Conservation (phyloP, 2,113 vertebrate species). For the Bombycilla garrulus region DNA sequence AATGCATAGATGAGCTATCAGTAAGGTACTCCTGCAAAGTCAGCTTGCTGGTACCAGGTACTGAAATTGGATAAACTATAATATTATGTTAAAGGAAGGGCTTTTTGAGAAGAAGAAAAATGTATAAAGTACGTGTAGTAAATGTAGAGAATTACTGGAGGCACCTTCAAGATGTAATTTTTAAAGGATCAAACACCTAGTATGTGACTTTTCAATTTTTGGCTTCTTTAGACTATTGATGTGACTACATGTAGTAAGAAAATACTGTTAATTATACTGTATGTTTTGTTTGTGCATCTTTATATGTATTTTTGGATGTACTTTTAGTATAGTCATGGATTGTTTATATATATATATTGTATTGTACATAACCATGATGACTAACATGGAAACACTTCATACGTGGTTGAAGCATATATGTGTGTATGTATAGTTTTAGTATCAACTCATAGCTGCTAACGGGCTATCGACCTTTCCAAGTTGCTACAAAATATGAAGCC, state of each 20-base stretch:
- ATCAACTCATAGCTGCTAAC: neutral
- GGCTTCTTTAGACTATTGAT: neutral
- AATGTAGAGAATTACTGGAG: neutral
- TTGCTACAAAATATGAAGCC: neutral
- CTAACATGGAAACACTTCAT: neutral
- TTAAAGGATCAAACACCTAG: neutral
- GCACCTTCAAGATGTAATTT: neutral
- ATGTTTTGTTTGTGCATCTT: neutral
- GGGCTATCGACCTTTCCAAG: neutral
- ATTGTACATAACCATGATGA: neutral
- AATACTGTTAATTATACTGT: neutral
- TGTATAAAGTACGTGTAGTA: neutral
- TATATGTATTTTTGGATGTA: neutral
- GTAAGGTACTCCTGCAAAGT: neutral
- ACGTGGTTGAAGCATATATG: neutral
- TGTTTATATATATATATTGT: neutral
- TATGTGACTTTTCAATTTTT: neutral
- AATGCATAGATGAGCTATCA: neutral
- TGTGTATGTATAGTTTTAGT: neutral
- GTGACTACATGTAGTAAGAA: neutral
- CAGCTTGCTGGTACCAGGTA: neutral
- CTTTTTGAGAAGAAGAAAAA: neutral
- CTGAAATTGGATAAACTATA: neutral
- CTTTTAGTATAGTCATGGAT: neutral
- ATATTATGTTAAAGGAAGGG: neutral